Evolutionary conservation across 2,888 invertebrate species (phyloP), one percentile per base, ranked within the genome.

Genomic region (Orthosia cruda): DNA sequence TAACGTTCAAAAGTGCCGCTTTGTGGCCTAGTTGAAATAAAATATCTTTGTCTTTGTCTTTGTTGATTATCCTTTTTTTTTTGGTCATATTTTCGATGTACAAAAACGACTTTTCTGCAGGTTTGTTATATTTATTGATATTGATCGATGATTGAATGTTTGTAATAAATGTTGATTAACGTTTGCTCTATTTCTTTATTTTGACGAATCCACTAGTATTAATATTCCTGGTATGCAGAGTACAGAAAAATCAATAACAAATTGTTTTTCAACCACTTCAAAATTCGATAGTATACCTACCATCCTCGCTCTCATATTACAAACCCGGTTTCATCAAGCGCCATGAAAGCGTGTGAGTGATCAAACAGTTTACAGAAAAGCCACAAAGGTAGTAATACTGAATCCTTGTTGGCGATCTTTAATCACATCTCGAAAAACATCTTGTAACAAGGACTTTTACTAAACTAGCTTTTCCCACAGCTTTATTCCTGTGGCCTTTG

Each of bases 361-460:
- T 26, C 55, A 55, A 62, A 74, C n/a, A 55, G 55, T 74, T 62
- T 49, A 23, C 49, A 26, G n/a, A 18, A 7, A 66, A 49, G 49
- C 23, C 49, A 50, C 73, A 20, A 58, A 50, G 40, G 45, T 62
- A 18, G 12, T 49, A 20, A 49, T 20, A 32, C 9, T 32, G 9
- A 47, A 47, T 71, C 7, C 11, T 4, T 55, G 32, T 32, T 23
- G 5, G 55, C 12, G 12, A 71, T 49, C 7, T 55, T 15, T 64
- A 32, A 20, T 64, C 16, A 15, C 15, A 32, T 64, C n/a, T 64
- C 5, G 18, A 18, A 61, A 64, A 50, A 12, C 16, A 23, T 20
- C 15, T 11, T 12, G 11, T 58, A 40, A 58, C 26, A 4, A 26
- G 3, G 16, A 9, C 26, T 57, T 26, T 0, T 23, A 26, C 16